Conservation (phyloP, 2,113 vertebrate species). For the Labeo rohita region DNA sequence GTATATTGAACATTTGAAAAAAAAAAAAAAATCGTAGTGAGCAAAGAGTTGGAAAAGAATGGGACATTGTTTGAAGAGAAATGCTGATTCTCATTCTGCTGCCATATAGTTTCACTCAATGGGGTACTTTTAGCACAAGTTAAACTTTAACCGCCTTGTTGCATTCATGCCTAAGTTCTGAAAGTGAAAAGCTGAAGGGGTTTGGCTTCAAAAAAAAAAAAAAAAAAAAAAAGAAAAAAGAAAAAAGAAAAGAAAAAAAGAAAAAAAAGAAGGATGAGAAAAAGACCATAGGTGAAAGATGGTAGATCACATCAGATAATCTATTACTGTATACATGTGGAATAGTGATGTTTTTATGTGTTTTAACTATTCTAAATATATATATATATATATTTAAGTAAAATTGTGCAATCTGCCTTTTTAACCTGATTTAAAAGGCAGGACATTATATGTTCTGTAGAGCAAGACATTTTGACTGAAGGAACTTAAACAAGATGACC, state of each 20-base stretch:
- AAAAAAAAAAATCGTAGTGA: background rate
- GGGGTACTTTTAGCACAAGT: conserved; percentile 84
- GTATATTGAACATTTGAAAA: background rate
- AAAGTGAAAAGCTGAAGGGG: conserved; percentile 65
- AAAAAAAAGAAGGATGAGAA: too few relatives aligned
- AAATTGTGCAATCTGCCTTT: background rate
- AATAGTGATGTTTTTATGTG: background rate
- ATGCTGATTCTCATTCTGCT: conserved; percentile 77
- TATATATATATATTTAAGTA: too few relatives aligned
- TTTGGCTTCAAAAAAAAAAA: background rate
- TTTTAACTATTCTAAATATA: background rate
- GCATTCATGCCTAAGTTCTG: conserved; percentile 66
- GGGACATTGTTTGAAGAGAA: conserved; percentile 73
- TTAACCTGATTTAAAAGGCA: background rate
- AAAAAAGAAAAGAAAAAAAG: too few relatives aligned
- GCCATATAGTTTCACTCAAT: conserved; percentile 83
- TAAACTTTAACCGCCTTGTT: conserved; percentile 95
- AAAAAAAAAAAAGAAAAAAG: background rate
- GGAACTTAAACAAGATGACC: background rate
- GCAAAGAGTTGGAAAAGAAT: conserved; percentile 69
- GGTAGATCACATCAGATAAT: background rate
- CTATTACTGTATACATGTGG: too few relatives aligned
- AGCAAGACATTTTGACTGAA: background rate
- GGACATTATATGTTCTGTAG: background rate
- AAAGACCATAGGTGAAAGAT: background rate